These are phyloP conservation scores for Temnothorax longispinosus DNA, from an alignment of 1,140 invertebrate genomes.

Conservation along the genomic window DNA sequence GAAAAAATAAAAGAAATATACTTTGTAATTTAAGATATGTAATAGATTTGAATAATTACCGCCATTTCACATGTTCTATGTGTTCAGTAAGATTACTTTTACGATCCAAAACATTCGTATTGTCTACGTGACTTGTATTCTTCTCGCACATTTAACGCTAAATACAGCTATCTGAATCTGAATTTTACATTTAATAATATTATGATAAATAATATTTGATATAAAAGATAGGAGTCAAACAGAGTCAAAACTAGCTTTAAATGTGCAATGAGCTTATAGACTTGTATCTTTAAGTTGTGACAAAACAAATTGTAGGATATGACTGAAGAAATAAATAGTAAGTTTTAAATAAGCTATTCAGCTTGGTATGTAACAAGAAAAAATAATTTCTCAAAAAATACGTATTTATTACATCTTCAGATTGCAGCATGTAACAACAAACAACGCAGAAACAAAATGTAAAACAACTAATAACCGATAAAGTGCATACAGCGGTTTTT, in stretches of 20 bases:
- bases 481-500: neutral
- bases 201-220: neutral
- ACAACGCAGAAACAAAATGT: neutral
- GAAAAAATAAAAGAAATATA: no score
- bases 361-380: neutral
- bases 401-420: neutral
- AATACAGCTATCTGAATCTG: neutral
- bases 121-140: neutral
- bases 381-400: neutral
- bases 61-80: constrained; percentile 65
- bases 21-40: neutral
- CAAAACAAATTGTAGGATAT: neutral
- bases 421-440: neutral
- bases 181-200: neutral
- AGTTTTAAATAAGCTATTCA: neutral
- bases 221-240: neutral
- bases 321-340: neutral
- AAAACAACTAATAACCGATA: neutral
- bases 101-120: constrained; percentile 15
- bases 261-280: neutral
- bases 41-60: constrained; percentile 60
- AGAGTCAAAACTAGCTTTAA: neutral
- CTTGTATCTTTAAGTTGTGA: neutral
- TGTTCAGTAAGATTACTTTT: constrained; percentile 68
- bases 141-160: neutral